Evolutionary conservation across 2,797 vertebrate species (phyloP), one percentile per base, ranked within the genome.

Genomic region (Apogon hyalosoma): DNA sequence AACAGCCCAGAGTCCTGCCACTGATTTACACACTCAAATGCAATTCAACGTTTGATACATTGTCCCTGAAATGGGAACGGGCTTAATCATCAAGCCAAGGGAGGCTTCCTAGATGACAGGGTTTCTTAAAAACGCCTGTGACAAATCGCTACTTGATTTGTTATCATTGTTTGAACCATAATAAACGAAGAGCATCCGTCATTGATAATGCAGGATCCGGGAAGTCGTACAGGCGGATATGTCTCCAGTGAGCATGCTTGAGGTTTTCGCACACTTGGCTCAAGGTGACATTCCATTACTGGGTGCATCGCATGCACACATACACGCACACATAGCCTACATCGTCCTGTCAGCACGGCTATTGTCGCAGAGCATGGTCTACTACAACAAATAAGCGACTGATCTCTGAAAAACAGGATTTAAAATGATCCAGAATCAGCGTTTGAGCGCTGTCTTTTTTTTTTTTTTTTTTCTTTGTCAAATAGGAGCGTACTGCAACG

Each of bases 261-360:
- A 87, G 79, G 83, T 86, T 90, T 86, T 83, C 72, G 88, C 89
- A 86, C 88, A 87, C 83, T 92, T 89, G 89, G 90, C 90, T 93
- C 92, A 93, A 93, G 91, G 92, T 93, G 92, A 93, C 92, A 93
- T 93, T 93, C 92, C 92, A 72, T 90, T 87, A 85, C 86, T 85
- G 88, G 84, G 84, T 77, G 87, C 86, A 87, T 74, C 75, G 54
- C 77, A 41, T 19, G 38, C 62, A 58, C 64, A 15, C 55, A 39
- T 36, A 11, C 61, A 14, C 40, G 7, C 41, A 59, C 57, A 24
- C 56, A 15, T 59, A 59, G 58, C 65, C 74, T 61, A 67, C 53
- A 83, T 80, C 69, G 61, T 58, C 69, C 63, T 58, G 49, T 39
- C 69, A 48, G 69, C 63, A 14, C 38, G 19, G 78, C 58, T 83